Percentiles rank a stretch among this genome's conserved stretches.
These are phyloP conservation scores for Pelobates fuscus DNA, from an alignment of 2,113 vertebrate genomes.

Conservation along the genomic window DNA sequence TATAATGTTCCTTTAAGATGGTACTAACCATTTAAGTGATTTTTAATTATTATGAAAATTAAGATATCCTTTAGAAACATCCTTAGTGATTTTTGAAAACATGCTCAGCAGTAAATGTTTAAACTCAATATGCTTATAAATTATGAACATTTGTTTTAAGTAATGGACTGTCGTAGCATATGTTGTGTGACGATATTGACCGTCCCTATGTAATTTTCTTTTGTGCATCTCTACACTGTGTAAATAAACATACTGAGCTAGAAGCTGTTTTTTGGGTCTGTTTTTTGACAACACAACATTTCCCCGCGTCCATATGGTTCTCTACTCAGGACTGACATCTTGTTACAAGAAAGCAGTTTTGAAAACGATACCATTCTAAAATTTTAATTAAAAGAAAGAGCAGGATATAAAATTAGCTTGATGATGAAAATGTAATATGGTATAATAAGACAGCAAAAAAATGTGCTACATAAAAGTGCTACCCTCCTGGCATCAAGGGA, in stretches of 20 bases:
- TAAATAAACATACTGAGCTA: not conserved
- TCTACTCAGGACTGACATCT: constrained; percentile 22
- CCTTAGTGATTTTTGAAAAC: no score
- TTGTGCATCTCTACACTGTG: not conserved
- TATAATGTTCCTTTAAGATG: no score
- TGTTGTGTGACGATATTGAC: not conserved
- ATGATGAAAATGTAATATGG: constrained; percentile 43
- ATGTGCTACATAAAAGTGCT: constrained; percentile 57
- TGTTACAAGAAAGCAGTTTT: constrained; percentile 20
- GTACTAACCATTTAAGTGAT: no score
- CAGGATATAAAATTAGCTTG: constrained; percentile 31
- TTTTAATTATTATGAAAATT: no score
- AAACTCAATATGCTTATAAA: not conserved
- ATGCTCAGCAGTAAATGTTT: not conserved
- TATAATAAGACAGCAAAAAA: constrained; percentile 53
- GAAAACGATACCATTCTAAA: constrained; percentile 37
- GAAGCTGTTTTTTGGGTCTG: constrained; percentile 2
- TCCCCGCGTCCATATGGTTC: constrained; percentile 33
- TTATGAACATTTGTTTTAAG: constrained; percentile 8
- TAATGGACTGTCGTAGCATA: constrained; percentile 3
- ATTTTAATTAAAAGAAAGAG: constrained; percentile 46
- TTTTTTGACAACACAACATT: constrained; percentile 26
- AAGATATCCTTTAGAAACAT: no score
- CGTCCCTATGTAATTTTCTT: not conserved
- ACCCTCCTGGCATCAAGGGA: constrained; percentile 50